These are phyloP conservation scores for Phlogophora meticulosa DNA, from an alignment of 2,888 invertebrate species.

Conservation along the genomic window DNA sequence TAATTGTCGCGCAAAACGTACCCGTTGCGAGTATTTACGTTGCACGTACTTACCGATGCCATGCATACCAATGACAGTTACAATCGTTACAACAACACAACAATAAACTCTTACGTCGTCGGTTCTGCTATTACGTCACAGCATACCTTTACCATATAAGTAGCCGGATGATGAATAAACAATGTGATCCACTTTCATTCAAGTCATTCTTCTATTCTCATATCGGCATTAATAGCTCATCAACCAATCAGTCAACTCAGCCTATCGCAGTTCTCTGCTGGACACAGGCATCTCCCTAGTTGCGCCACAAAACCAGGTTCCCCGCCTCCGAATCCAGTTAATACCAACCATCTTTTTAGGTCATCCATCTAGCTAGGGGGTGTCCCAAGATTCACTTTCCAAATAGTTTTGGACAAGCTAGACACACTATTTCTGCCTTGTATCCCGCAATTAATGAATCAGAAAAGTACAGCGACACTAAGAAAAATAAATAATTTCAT, in stretches of 20 bases:
- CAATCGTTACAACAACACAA: constrained; percentile 8
- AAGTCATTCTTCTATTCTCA: neutral
- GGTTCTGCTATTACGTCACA: constrained; percentile 22
- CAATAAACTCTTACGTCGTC: neutral
- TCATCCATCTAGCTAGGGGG: no score
- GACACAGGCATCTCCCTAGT: neutral
- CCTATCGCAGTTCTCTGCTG: neutral
- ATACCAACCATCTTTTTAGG: no score
- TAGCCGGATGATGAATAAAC: neutral
- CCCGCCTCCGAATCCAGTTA: no score
- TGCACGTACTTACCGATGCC: neutral
- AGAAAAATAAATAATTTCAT: no score
- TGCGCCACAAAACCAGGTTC: no score
- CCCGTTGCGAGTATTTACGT: neutral
- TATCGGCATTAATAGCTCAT: neutral
- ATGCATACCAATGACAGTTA: constrained; percentile 38
- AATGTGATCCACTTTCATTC: constrained; percentile 15
- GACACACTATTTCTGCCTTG: no score
- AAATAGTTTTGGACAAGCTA: no score
- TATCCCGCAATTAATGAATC: no score
- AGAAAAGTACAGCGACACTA: no score
- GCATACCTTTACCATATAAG: constrained; percentile 24
- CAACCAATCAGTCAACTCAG: neutral
- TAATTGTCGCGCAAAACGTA: constrained; percentile 20
- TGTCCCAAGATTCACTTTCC: no score